phyloP scores from a whole-genome alignment of 23 tunicate species.

The Corella eumyota region DNA sequence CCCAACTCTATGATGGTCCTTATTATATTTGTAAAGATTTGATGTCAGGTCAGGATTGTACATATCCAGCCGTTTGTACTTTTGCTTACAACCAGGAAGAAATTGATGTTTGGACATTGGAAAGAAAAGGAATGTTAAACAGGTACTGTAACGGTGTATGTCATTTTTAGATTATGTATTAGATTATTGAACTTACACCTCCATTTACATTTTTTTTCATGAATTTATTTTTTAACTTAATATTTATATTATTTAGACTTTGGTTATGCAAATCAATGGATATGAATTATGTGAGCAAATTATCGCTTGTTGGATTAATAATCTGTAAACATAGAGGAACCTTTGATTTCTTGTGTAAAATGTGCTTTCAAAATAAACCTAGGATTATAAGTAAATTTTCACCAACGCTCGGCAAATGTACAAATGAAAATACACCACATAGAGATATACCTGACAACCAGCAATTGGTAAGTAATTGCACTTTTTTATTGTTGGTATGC shows the following conservation, averaged over 20 bases:
- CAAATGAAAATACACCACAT: constrained; percentile 37
- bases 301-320: constrained; percentile 59
- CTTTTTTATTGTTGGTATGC: neutral
- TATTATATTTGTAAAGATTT: constrained; percentile 89
- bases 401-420: constrained; percentile 22
- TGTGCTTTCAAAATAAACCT: constrained; percentile 81
- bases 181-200: neutral
- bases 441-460: constrained; percentile 25
- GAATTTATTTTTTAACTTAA: neutral
- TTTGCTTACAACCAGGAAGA: constrained; percentile 96
- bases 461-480: constrained; percentile 46
- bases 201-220: neutral
- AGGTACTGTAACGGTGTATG: constrained; percentile 13
- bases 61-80: constrained; percentile 89
- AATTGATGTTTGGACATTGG: constrained; percentile 90
- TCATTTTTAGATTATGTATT: no score
- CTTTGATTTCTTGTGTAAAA: constrained; percentile 64
- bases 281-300: constrained; percentile 56
- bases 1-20: constrained; percentile 86
- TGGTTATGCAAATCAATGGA: constrained; percentile 90
- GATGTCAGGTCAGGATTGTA: constrained; percentile 83
- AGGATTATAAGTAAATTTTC: constrained; percentile 72
- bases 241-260: no score
- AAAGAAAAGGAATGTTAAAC: constrained; percentile 84
- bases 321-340: constrained; percentile 82